These are phyloP conservation scores for human DNA, from an alignment of 2,113 vertebrate genomes.

Conservation along the genomic window DNA sequence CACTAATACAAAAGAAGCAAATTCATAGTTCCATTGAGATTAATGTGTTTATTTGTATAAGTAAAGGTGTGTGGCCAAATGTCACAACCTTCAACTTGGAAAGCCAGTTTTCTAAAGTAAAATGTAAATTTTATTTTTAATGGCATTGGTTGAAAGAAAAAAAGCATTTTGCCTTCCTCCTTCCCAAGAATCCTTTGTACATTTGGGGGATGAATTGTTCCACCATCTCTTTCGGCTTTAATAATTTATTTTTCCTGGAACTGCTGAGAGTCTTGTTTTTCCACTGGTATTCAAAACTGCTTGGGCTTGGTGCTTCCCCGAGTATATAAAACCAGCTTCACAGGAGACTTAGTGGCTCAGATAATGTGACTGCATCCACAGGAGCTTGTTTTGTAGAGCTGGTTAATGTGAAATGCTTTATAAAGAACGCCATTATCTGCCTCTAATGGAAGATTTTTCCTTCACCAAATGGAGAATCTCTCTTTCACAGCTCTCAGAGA, in stretches of 20 bases:
- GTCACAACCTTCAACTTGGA: background rate
- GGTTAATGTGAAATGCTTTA: background rate
- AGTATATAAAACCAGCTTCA: conserved; percentile 18
- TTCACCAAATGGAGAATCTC: fast-evolving
- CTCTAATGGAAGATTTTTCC: conserved; percentile 6
- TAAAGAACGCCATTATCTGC: background rate
- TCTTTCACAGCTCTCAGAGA: background rate
- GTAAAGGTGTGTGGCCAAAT: conserved; percentile 13
- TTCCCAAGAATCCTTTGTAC: background rate
- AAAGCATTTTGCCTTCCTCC: background rate
- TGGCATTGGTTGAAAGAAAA: conserved; percentile 37
- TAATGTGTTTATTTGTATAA: conserved; percentile 50
- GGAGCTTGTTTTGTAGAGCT: background rate
- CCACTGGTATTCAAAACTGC: background rate
- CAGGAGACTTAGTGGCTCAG: conserved; percentile 3
- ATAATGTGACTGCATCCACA: background rate
- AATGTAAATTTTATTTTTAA: conserved; percentile 48
- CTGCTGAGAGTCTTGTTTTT: conserved; percentile 26
- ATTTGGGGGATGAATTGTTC: conserved; percentile 40
- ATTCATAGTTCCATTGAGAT: background rate
- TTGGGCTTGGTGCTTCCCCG: background rate
- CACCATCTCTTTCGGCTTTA: background rate
- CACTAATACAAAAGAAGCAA: background rate
- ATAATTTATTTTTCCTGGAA: conserved; percentile 40
- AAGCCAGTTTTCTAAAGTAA: background rate